A percentile compares a stretch with the other conserved stretches of the same genome.
phyloP scores from a whole-genome alignment of 2,888 invertebrate species.

The Drosophila infuscata region DNA sequence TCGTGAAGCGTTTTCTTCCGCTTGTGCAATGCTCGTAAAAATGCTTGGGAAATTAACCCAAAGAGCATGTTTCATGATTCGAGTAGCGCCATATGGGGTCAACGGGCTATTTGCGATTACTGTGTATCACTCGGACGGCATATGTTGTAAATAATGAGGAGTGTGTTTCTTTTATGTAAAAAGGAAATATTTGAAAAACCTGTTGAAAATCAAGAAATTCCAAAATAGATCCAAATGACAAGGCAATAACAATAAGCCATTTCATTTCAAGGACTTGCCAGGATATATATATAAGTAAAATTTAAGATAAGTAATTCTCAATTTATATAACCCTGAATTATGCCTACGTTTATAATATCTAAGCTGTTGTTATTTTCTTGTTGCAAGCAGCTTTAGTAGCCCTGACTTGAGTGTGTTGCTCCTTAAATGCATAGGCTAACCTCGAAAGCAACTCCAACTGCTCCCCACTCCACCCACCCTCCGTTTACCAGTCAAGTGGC shows the following conservation, averaged over 20 bases:
- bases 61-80: conserved; percentile 33
- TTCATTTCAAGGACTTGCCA: background rate
- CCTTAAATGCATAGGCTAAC: conserved; percentile 10
- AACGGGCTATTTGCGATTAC: background rate
- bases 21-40: conserved; percentile 65
- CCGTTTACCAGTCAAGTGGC: background rate
- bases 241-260: background rate
- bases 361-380: background rate
- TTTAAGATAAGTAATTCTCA: background rate
- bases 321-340: background rate
- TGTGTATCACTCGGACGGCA: background rate
- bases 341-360: background rate
- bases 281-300: background rate
- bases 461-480: background rate
- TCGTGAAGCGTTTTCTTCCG: conserved; percentile 23
- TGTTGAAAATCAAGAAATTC: background rate
- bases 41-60: conserved; percentile 52
- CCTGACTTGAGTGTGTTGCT: background rate
- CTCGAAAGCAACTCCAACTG: background rate
- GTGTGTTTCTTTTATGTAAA: background rate
- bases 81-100: conserved; percentile 11
- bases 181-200: background rate
- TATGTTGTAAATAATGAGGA: background rate
- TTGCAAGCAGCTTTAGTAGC: background rate
- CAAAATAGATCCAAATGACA: no score